Base-by-base conservation (phyloP, 2,888 invertebrate genomes). In the Monopis laevigella region DNA sequence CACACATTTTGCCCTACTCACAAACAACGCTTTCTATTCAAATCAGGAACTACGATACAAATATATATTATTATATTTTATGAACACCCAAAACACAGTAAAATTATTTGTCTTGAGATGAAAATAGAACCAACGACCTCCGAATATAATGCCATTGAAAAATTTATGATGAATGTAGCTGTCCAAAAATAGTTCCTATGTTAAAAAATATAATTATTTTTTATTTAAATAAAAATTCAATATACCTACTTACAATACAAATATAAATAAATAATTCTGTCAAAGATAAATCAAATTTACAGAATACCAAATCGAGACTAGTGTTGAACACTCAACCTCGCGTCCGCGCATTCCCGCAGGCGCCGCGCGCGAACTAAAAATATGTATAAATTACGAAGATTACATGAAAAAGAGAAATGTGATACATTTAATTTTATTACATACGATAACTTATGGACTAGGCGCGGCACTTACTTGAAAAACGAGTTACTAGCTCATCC, bases 391-490 rank as follows among this genome's bases (percentile, higher is more conserved):
- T 77, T 75, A 77, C 75, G 65, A 75, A 78, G 75, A 78, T 78
- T 75, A 77, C 68, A 70, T 69, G 77, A 73, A 75, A 78, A 78
- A 74, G 77, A 78, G 73, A 77, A 78, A 80, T 77, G 75, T 77
- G 77, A 71, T 77, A 77, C 77, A 80, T 78, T 80, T 78, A 77
- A 80, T 78, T 78, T 80, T 80, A 78, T 80, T 80, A 77, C 77
- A 69, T 59, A 64, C 75, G 67, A 80, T 78, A 78, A 80, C 65
- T 78, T 78, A 77, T 74, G 68, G 60, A 52, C 71, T 75, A 72
- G 78, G 62, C 61, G 57, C 65, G 60, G 70, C 68, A 61, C 67
- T 74, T 61, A 62, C 62, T 73, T 61, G 70, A 68, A 68, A 70
- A 77, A 75, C 75, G 67, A 53, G 74, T 70, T 71, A 57, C 56